Base-by-base conservation (phyloP, 2,113 vertebrate genomes). In the Bombycilla garrulus region DNA sequence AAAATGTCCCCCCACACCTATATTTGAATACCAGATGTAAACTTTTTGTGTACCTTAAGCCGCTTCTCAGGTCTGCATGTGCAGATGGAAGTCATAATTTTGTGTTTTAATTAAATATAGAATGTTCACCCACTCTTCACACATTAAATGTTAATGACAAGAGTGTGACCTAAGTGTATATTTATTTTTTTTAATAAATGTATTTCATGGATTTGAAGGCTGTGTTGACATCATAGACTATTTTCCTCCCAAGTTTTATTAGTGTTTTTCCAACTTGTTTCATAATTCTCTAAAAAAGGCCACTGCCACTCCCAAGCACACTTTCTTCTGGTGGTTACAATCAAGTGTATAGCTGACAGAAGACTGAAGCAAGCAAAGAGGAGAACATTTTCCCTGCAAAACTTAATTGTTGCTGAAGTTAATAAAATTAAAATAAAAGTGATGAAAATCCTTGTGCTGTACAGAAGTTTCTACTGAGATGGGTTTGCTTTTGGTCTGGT, bases 181-280 rank as follows among this genome's bases (percentile, higher is more conserved):
- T 96, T 97, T 97, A 96, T 97, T 97, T 96, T 96, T 97, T 97
- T 95, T 94, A 98, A 97, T 97, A 97, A 97, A 96, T 81, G 73
- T 26, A 58, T 45, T 69, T 65, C 61, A 62, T 70, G 90, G 65
- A 73, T 72, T 96, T 78, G 71, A 93, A 83, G 72, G 28, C 40
- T 92, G 62, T 96, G 91, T 96, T 98, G 95, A 97, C 91, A 97
- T 98, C 96, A 97, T 88, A 96, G 94, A 91, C 71, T 85, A 57
- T 95, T 94, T 96, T 94, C 33, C 72, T 93, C 58, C 29, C n/a
- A 65, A 92, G 81, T 89, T 97, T 97, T 96, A 96, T 97, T 97
- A 96, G 92, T 97, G 88, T 97, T 97, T 98, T 98, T 96, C 62
- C 91, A 97, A 95, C 51, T 91, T 95, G 89, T 93, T 98, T 98